Percentiles rank a stretch among this genome's conserved stretches.
Conservation (phyloP, 2,797 vertebrate genomes). For the Hyperoplus immaculatus region DNA sequence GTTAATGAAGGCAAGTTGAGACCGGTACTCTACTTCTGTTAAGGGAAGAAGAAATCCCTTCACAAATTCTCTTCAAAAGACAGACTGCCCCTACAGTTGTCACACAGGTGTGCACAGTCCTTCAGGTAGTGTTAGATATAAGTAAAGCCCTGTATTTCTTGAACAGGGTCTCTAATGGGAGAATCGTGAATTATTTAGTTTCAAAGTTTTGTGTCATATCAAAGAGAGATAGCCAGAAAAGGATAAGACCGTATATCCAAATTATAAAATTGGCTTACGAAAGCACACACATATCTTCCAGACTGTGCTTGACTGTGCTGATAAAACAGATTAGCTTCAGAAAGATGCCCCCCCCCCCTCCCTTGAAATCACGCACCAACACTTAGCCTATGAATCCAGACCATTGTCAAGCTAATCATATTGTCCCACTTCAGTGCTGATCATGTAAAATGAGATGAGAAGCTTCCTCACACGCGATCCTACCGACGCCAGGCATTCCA, state of each 20-base stretch:
- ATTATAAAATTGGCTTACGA: neutral
- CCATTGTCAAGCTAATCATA: slow-evolving; percentile 69
- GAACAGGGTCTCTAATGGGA: slow-evolving; percentile 6
- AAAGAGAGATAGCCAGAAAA: neutral
- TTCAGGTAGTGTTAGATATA: neutral
- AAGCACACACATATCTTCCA: neutral
- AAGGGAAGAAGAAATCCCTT: slow-evolving; percentile 20
- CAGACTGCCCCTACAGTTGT: slow-evolving; percentile 9
- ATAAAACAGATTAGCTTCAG: neutral
- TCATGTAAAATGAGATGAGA: slow-evolving; percentile 77
- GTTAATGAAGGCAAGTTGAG: slow-evolving; percentile 39
- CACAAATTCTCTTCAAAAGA: slow-evolving; percentile 9
- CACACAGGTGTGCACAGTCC: slow-evolving; percentile 10
- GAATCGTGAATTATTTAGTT: neutral
- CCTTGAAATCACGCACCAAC: slow-evolving; percentile 33
- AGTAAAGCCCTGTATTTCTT: neutral
- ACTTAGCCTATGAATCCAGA: slow-evolving; percentile 39
- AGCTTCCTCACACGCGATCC: slow-evolving; percentile 58
- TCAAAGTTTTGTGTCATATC: slow-evolving; percentile 17
- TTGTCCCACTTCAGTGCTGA: slow-evolving; percentile 76
- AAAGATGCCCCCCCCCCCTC: slow-evolving; percentile 21
- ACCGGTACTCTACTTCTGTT: slow-evolving; percentile 29
- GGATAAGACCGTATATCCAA: neutral
- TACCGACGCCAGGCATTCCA: slow-evolving; percentile 44
- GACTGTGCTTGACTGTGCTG: no score